Evolutionary conservation across 1,140 invertebrate genomes (phyloP).

Genomic region (Danaus plexippus): DNA sequence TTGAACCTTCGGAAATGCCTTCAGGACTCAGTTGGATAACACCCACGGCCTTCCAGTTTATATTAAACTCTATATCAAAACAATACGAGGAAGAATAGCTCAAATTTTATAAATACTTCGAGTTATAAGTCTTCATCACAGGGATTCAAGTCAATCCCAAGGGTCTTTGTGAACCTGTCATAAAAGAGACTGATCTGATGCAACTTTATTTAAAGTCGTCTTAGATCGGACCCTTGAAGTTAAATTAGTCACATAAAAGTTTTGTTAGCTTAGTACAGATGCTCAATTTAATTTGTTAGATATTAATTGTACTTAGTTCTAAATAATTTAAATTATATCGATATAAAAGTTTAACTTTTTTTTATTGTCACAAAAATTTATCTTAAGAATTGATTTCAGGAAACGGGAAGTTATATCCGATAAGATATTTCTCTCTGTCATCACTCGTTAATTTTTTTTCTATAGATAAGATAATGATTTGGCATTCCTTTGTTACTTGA

Average conservation of each 20-base stretch:
- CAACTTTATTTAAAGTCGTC: not conserved
- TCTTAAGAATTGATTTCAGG: too few species aligned
- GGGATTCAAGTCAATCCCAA: slow-evolving; percentile 6
- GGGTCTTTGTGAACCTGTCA: slow-evolving; percentile 37
- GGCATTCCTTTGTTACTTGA: too few species aligned
- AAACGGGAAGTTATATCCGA: too few species aligned
- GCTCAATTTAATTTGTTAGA: slow-evolving; percentile 42
- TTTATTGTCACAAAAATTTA: too few species aligned
- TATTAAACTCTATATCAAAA: slow-evolving; percentile 60
- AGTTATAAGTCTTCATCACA: not conserved
- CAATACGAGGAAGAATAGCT: slow-evolving; percentile 42
- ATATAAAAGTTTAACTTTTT: too few species aligned
- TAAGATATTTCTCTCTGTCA: too few species aligned
- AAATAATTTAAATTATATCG: too few species aligned
- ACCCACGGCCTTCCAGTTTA: slow-evolving; percentile 59
- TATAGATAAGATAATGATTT: too few species aligned
- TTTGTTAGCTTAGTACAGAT: slow-evolving; percentile 4
- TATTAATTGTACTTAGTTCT: slow-evolving; percentile 5
- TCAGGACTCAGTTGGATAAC: slow-evolving; percentile 65
- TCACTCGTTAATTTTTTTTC: too few species aligned
- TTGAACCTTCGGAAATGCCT: slow-evolving; percentile 46
- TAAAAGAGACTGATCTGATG: slow-evolving; percentile 8
- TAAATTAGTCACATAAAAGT: not conserved
- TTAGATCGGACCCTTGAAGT: not conserved
- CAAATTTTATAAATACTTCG: not conserved